Conservation (phyloP, 2,797 vertebrate species). For the Phrynocephalus guinanensis region DNA sequence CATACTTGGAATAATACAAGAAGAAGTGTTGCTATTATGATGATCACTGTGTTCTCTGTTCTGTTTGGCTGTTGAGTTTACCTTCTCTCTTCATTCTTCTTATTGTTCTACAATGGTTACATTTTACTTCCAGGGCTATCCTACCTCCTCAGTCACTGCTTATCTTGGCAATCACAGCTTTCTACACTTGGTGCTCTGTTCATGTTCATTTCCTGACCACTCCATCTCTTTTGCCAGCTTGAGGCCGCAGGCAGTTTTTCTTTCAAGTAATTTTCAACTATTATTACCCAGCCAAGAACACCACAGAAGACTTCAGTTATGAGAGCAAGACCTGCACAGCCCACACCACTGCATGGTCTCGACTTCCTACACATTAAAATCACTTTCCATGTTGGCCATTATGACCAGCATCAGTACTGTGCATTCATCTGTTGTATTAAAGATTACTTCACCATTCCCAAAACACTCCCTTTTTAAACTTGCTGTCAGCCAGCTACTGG, state of each 20-base stretch:
- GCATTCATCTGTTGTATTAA: background rate
- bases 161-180: constrained; percentile 16
- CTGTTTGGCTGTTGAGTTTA: background rate
- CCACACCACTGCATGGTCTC: background rate
- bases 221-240: constrained; percentile 22
- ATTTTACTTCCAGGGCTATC: background rate
- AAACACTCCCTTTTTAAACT: background rate
- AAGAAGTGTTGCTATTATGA: too few relatives aligned
- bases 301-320: background rate
- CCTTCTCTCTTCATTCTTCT: background rate
- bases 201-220: constrained; percentile 28
- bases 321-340: background rate
- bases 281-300: constrained; percentile 3
- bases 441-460: background rate
- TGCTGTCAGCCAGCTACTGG: background rate
- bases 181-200: background rate
- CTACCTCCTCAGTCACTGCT: background rate
- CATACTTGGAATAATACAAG: background rate
- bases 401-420: background rate
- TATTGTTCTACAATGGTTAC: background rate
- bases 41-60: background rate
- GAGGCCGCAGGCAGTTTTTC: constrained; percentile 6
- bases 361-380: background rate
- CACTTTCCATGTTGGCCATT: constrained; percentile 2
- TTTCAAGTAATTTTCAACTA: constrained; percentile 29